Evolutionary conservation across 2,888 invertebrate species (phyloP).

Genomic region (Tineola bisselliella): DNA sequence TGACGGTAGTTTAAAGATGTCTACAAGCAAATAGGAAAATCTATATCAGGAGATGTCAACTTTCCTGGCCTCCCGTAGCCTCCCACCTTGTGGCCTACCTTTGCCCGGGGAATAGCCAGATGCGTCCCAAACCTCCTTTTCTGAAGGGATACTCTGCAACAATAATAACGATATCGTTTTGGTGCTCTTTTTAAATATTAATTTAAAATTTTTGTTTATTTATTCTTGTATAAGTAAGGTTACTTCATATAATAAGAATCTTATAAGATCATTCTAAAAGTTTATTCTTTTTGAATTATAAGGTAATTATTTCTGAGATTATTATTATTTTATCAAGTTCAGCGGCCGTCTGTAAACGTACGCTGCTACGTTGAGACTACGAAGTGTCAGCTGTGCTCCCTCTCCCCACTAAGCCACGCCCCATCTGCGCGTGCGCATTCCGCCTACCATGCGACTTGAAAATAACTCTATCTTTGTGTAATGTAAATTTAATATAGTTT

Average conservation of each 20-base stretch:
- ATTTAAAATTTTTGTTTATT: too few species aligned
- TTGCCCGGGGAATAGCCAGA: conserved; percentile 11
- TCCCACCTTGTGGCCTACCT: conserved; percentile 9
- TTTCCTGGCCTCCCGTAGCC: background rate
- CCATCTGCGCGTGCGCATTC: background rate
- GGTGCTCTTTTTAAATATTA: too few species aligned
- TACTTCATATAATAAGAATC: too few species aligned
- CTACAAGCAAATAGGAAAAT: background rate
- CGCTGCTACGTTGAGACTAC: background rate
- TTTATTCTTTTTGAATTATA: too few species aligned
- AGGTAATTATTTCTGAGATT: too few species aligned
- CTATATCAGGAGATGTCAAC: background rate
- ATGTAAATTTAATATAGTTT: background rate
- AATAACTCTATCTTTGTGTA: background rate
- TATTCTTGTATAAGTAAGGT: too few species aligned
- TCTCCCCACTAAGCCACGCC: conserved; percentile 6
- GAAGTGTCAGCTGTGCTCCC: background rate
- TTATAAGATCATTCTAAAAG: too few species aligned
- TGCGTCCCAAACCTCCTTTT: conserved; percentile 6
- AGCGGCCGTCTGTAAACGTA: background rate
- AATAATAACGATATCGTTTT: too few species aligned
- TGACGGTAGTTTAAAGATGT: too few species aligned
- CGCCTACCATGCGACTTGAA: background rate
- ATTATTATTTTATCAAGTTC: background rate
- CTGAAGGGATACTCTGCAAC: conserved; percentile 1